Conservation (phyloP, 2,113 vertebrate species). For the Callipepla squamata region DNA sequence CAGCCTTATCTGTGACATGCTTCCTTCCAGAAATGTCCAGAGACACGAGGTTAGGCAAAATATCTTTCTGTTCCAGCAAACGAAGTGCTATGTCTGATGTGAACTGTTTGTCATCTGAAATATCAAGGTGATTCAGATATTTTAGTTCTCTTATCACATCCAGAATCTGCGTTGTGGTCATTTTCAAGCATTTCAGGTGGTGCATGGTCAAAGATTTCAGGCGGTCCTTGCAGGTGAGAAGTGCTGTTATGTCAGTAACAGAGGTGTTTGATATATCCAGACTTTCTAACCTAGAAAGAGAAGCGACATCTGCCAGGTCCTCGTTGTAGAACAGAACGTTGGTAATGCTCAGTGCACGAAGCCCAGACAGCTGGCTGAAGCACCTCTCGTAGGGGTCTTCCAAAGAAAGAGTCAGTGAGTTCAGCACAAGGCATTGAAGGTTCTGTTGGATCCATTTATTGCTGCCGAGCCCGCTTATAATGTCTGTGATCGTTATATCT, state of each 20-base stretch:
- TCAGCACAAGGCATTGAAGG: constrained; percentile 93
- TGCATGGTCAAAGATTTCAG: constrained; percentile 96
- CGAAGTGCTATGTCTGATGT: constrained; percentile 97
- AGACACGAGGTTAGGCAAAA: constrained; percentile 90
- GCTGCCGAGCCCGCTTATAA: constrained; percentile 91
- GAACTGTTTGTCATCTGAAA: constrained; percentile 99
- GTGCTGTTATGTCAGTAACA: constrained; percentile 92
- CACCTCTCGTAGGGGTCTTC: constrained; percentile 91
- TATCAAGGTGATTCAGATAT: constrained; percentile 93
- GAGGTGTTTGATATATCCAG: constrained; percentile 98
- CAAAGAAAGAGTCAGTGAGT: constrained; percentile 93
- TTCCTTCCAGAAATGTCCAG: constrained; percentile 96
- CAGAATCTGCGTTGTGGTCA: constrained; percentile 94
- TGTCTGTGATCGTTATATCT: constrained; percentile 96
- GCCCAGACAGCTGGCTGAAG: constrained; percentile 88
- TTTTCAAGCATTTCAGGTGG: constrained; percentile 98
- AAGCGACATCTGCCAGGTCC: constrained; percentile 91
- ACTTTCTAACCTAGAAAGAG: constrained; percentile 92
- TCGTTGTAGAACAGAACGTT: constrained; percentile 97
- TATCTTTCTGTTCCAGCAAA: constrained; percentile 90
- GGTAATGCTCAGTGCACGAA: constrained; percentile 92
- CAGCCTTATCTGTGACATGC: constrained; percentile 92
- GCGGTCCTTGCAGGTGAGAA: constrained; percentile 89
- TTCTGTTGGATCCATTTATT: constrained; percentile 93
- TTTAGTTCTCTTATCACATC: constrained; percentile 91